Evolutionary conservation across 2,113 vertebrate genomes (phyloP).

Genomic region (Ceuthmochares aereus): DNA sequence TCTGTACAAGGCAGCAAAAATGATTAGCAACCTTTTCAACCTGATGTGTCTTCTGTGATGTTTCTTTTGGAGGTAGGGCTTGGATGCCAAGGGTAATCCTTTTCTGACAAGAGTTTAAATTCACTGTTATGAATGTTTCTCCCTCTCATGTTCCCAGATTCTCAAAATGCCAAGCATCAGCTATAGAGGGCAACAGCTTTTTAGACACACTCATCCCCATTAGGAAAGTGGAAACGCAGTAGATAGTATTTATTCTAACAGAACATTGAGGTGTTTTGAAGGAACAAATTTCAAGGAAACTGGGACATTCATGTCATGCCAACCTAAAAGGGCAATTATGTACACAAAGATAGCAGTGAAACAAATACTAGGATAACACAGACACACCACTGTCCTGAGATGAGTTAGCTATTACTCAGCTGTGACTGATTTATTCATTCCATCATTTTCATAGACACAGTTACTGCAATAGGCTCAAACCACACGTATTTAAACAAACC

Average conservation of each 20-base stretch:
- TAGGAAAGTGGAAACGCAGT: not conserved
- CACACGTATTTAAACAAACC: not conserved
- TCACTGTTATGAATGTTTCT: not conserved
- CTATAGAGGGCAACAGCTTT: not conserved
- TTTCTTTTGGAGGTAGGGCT: not conserved
- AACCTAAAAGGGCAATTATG: not conserved
- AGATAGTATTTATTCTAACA: not conserved
- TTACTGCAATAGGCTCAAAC: not conserved
- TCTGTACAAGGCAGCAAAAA: not conserved
- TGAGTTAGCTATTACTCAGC: not conserved
- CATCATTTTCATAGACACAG: not conserved
- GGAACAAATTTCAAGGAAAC: not conserved
- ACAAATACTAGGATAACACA: not conserved
- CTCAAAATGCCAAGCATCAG: not conserved
- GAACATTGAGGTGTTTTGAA: not conserved
- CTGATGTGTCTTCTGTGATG: not conserved
- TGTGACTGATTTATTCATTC: not conserved
- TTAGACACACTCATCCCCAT: not conserved
- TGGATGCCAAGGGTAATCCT: not conserved
- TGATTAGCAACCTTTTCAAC: not conserved
- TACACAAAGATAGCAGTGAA: not conserved
- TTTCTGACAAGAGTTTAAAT: not conserved
- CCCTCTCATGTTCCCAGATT: not conserved
- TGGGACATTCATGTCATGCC: not conserved
- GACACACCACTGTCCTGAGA: not conserved